Base-by-base conservation (phyloP, 2,113 vertebrate genomes). In the Maccullochella peelii region DNA sequence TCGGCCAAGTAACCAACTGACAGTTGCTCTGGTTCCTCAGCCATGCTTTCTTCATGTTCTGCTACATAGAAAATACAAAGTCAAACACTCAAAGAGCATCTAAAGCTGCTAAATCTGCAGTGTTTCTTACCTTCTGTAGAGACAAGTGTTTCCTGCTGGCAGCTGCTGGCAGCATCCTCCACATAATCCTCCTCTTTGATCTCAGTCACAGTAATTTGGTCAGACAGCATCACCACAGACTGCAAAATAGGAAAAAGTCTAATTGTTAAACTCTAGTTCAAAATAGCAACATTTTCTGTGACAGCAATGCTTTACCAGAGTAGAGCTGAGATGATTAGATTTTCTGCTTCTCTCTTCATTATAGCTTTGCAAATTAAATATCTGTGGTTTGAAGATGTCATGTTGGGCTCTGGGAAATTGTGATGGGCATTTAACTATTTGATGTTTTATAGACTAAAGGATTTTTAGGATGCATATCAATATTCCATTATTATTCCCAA, bases 171-270 rank as follows among this genome's bases (percentile, higher is more conserved):
- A 47, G 68, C 54, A 4, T 89, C 87, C 61, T 82, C 85, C 68
- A 82, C 77, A 54, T 23, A 81, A 42, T 85, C 52, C 69, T 90
- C 80, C 49, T 89, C 86, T 90, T 93, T 94, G 55, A 93, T 69
- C 5, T 82, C 49, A 23, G 69, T 55, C 25, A 82, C 7, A 49
- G 82, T 73, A 4, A 85, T 83, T 40, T 80, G 70, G 9, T 88
- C 76, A 25, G 65, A 38, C 5, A 42, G 5, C 0, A 2, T 14
- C 16, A 15, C 20, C 42, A 52, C 47, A 73, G 54, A 86, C 93
- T 92, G 57, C 30, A 63, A 86, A 76, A 76, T 0, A 62, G 14
- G 9, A 59, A 57, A 57, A 54, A 21, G 7, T 18, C 7, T 0
- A 68, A 52, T 58, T 62, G 25, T 49, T 71, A 59, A 58, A 80